Percentiles rank a stretch among this genome's conserved stretches.
phyloP scores from a whole-genome alignment of 2,797 vertebrate species.

The Apodemus agrarius region DNA sequence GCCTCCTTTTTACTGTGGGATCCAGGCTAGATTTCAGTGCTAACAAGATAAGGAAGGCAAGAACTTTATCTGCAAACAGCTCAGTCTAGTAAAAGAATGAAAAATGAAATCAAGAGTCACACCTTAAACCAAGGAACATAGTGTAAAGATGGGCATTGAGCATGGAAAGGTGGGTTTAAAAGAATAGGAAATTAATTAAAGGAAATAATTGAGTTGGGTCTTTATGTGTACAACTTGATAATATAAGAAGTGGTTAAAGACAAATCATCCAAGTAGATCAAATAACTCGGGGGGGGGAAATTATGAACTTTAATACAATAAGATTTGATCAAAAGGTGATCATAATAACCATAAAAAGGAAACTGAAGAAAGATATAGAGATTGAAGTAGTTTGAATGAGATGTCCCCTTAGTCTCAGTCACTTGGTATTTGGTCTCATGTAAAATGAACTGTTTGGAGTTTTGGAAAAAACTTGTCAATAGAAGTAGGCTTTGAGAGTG shows the following conservation, averaged over 20 bases:
- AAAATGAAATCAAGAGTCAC: not conserved
- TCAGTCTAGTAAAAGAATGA: not conserved
- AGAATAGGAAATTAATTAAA: not conserved
- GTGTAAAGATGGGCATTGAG: no score
- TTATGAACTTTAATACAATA: constrained; percentile 3
- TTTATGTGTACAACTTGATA: not conserved
- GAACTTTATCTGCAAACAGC: not conserved
- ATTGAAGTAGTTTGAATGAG: not conserved
- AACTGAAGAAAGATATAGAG: not conserved
- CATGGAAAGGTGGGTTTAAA: not conserved
- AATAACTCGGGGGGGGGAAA: not conserved
- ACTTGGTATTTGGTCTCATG: not conserved
- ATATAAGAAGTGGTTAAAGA: not conserved
- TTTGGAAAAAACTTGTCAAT: not conserved
- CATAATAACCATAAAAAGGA: not conserved
- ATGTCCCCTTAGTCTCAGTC: not conserved
- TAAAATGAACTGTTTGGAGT: not conserved
- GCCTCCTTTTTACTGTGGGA: not conserved
- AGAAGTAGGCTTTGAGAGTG: not conserved
- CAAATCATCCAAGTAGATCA: not conserved
- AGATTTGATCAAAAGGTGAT: not conserved
- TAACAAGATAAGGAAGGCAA: not conserved
- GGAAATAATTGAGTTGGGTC: not conserved
- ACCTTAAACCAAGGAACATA: not conserved
- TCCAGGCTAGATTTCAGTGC: not conserved